Evolutionary conservation across 2,113 vertebrate species (phyloP), one percentile per base, ranked within the genome.

Genomic region (Cynopterus brachyotis): DNA sequence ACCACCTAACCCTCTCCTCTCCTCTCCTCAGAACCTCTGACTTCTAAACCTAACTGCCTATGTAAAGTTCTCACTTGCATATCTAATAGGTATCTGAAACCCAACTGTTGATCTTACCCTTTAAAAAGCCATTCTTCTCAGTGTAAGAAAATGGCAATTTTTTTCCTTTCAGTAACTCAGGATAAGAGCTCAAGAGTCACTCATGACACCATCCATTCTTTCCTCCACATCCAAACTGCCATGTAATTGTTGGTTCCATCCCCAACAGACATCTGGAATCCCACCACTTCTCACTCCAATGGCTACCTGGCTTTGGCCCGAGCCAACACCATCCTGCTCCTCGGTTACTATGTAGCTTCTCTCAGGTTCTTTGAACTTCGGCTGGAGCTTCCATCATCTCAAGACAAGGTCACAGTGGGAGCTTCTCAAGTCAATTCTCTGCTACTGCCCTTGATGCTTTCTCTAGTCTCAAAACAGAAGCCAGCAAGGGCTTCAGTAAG

Each of bases 401-500:
- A 3, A 22, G 6, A 19, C 59, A 9, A 15, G 62, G 24, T 42
- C 72, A 75, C 0, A 4, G 3, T 19, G 26, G 50, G 35, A 37
- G 9, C 9, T 78, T 60, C 55, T 53, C 13, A 83, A 67, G 11
- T 26, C 26, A 6, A 32, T 35, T 55, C 24, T n/a, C 81, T 55
- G 55, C 24, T 32, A n/a, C 24, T 53, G 26, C 4, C 55, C 59
- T 73, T 12, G 35, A 16, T 83, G 55, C 20, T 19, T 64, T 57
- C 64, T 67, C 19, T 11, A 45, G 26, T 85, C 19, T 94, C 16
- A 35, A 81, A 69, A 32, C 22, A 50, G 28, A 94, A 93, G n/a
- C 13, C 57, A 57, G 22, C 17, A 28, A 16, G 19, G 75, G 42
- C 16, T 42, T 55, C 45, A 45, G 22, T 9, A 40, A n/a, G 40